phyloP scores from a whole-genome alignment of 2,797 vertebrate species.

The Selene dorsalis region DNA sequence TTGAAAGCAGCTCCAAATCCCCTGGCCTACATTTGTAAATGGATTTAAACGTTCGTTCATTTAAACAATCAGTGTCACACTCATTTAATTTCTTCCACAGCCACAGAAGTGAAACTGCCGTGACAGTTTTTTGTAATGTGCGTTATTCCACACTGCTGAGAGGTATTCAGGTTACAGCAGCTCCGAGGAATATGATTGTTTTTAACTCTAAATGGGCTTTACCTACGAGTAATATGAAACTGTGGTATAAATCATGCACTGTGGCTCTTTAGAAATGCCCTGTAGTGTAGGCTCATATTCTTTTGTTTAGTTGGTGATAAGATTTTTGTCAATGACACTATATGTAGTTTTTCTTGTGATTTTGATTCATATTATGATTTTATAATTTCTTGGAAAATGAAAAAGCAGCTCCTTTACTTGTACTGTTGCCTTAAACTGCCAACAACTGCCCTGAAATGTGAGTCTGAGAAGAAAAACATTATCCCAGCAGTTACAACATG shows the following conservation, averaged over 20 bases:
- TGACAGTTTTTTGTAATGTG: slow-evolving; percentile 40
- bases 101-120: slow-evolving; percentile 32
- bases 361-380: not conserved
- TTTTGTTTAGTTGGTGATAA: too few relatives aligned
- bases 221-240: slow-evolving; percentile 6
- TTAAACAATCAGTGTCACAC: slow-evolving; percentile 54
- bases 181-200: slow-evolving; percentile 19
- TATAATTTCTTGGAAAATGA: not conserved
- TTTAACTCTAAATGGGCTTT: slow-evolving; percentile 8
- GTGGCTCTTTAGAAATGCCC: not conserved
- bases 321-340: not conserved
- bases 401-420: not conserved
- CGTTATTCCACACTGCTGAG: slow-evolving; percentile 6
- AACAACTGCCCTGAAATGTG: not conserved
- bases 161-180: slow-evolving; percentile 28
- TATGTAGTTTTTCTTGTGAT: not conserved
- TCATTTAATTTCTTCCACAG: slow-evolving; percentile 30
- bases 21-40: slow-evolving; percentile 50
- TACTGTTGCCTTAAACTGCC: not conserved
- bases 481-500: slow-evolving; percentile 4
- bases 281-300: not conserved
- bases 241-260: not conserved
- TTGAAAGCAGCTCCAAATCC: slow-evolving; percentile 34
- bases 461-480: slow-evolving; percentile 8
- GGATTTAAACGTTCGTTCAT: slow-evolving; percentile 61